Conservation (phyloP, 2,888 invertebrate genomes). For the Neuroscelio doddi region DNA sequence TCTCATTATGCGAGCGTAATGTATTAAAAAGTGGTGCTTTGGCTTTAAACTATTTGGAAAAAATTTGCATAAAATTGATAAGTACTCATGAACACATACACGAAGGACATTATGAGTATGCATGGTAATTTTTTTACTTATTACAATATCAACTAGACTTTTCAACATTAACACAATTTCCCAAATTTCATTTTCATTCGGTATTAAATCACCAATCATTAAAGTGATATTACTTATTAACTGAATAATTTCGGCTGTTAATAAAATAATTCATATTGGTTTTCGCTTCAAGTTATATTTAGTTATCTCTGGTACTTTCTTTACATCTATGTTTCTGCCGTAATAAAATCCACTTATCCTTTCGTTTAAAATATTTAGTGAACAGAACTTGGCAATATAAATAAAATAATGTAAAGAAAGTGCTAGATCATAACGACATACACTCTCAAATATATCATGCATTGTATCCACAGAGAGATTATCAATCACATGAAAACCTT, state of each 20-base stretch:
- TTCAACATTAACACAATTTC: no score
- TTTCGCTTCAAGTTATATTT: slow-evolving; percentile 15
- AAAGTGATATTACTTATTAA: slow-evolving; percentile 23
- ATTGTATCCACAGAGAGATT: slow-evolving; percentile 44
- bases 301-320: slow-evolving; percentile 24
- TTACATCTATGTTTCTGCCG: slow-evolving; percentile 14
- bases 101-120: not conserved
- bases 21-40: not conserved
- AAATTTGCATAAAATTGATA: not conserved
- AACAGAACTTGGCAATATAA: slow-evolving; percentile 12
- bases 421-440: slow-evolving; percentile 41
- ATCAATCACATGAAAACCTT: slow-evolving; percentile 32
- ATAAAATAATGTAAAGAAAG: slow-evolving; percentile 26
- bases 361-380: slow-evolving; percentile 15
- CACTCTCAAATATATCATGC: slow-evolving; percentile 44
- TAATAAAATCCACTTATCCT: slow-evolving; percentile 26
- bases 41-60: not conserved
- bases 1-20: not conserved
- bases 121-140: not conserved
- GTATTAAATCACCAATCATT: slow-evolving; percentile 26
- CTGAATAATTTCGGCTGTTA: slow-evolving; percentile 32
- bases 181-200: slow-evolving; percentile 19
- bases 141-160: not conserved
- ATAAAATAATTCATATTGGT: slow-evolving; percentile 20
- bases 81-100: not conserved